Conservation (phyloP, 2,797 vertebrate species). For the Selene dorsalis region DNA sequence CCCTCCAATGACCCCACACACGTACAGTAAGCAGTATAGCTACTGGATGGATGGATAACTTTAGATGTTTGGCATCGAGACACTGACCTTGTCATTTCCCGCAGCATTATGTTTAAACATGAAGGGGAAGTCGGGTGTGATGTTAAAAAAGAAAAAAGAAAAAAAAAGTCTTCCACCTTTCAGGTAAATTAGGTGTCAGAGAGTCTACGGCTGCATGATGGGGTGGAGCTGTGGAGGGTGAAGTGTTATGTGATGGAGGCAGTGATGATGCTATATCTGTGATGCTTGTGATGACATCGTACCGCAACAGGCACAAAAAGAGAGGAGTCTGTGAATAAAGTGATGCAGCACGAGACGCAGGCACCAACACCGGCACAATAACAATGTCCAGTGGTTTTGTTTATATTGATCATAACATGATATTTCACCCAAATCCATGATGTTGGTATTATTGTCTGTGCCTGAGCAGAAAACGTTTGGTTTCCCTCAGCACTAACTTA, state of each 20-base stretch:
- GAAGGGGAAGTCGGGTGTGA: background rate
- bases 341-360: background rate
- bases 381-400: too few species aligned
- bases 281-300: background rate
- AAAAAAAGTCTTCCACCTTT: background rate
- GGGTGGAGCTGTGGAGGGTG: background rate
- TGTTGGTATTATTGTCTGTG: too few species aligned
- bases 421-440: too few species aligned
- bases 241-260: background rate
- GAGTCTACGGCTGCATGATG: background rate
- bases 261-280: background rate
- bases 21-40: too few species aligned
- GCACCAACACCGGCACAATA: too few species aligned
- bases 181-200: background rate
- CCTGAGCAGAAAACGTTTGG: too few species aligned
- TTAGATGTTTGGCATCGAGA: background rate
- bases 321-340: background rate
- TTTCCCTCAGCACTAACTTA: too few species aligned
- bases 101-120: background rate
- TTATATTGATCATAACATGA: too few species aligned
- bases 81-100: background rate
- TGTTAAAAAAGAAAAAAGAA: too few species aligned
- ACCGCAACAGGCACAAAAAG: background rate
- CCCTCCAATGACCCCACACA: too few species aligned
- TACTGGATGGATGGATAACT: too few species aligned